Percentiles rank a stretch among this genome's conserved stretches.
Evolutionary conservation across 2,888 invertebrate species (phyloP).

Genomic region (Pyrrhia umbra): DNA sequence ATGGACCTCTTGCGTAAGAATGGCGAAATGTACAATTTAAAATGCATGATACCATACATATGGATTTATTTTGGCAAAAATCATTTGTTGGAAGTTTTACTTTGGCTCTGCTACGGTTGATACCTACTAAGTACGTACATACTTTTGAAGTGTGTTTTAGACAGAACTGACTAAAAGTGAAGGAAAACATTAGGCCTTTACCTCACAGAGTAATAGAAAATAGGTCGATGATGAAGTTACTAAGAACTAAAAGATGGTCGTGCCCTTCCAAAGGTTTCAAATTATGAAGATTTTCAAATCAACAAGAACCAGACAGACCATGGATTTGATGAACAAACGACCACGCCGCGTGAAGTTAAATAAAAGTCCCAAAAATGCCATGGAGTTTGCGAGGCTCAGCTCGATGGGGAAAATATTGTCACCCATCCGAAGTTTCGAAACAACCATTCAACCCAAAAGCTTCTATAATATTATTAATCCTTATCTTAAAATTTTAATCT

Average conservation of each 20-base stretch:
- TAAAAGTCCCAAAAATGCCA: background rate
- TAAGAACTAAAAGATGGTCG: too few species aligned
- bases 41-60: background rate
- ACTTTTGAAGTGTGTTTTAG: too few species aligned
- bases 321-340: too few species aligned
- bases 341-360: too few species aligned
- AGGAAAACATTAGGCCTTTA: too few species aligned
- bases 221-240: too few species aligned
- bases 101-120: background rate
- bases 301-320: too few species aligned
- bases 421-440: conserved; percentile 29
- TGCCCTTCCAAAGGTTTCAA: too few species aligned
- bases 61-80: conserved; percentile 13
- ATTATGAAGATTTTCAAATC: too few species aligned
- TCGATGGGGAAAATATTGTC: conserved; percentile 19
- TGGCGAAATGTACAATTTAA: conserved; percentile 2
- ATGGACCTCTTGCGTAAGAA: conserved; percentile 14
- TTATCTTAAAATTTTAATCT: conserved; percentile 25
- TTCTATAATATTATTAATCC: conserved; percentile 2
- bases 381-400: conserved; percentile 1
- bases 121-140: too few species aligned
- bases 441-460: conserved; percentile 20
- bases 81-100: conserved; percentile 1
- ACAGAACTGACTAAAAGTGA: too few species aligned
- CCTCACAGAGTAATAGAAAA: too few species aligned